phyloP scores from a whole-genome alignment of 2,113 vertebrate species.

The Hypanus sabinus region DNA sequence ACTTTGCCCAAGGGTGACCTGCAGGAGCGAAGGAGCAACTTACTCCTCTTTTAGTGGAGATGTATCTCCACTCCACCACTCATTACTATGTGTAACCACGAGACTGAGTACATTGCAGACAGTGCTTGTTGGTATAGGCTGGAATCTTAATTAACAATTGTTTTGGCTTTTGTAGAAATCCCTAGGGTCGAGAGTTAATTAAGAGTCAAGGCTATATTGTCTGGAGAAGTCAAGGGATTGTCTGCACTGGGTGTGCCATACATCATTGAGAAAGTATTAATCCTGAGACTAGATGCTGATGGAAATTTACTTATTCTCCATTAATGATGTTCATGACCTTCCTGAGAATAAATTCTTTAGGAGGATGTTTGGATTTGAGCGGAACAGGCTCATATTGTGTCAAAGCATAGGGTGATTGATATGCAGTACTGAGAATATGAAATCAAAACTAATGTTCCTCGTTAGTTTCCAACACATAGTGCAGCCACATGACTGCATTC shows the following conservation, averaged over 20 bases:
- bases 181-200: neutral
- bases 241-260: neutral
- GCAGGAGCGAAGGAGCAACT: too few species aligned
- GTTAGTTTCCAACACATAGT: neutral
- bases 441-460: neutral
- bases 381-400: neutral
- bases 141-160: neutral
- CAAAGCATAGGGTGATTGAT: neutral
- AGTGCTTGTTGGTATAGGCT: neutral
- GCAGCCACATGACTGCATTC: neutral
- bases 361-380: neutral
- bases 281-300: neutral
- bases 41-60: too few species aligned
- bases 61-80: too few species aligned
- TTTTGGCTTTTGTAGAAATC: neutral
- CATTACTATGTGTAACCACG: neutral
- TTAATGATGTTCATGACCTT: neutral
- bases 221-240: neutral
- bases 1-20: too few species aligned
- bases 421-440: neutral
- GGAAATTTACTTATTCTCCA: neutral
- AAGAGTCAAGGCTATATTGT: neutral
- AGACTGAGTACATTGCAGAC: neutral
- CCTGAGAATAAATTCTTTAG: neutral
- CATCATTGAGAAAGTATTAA: neutral